Base-by-base conservation (phyloP, 2,888 invertebrate species). In the Gisinianus flammeolus region DNA sequence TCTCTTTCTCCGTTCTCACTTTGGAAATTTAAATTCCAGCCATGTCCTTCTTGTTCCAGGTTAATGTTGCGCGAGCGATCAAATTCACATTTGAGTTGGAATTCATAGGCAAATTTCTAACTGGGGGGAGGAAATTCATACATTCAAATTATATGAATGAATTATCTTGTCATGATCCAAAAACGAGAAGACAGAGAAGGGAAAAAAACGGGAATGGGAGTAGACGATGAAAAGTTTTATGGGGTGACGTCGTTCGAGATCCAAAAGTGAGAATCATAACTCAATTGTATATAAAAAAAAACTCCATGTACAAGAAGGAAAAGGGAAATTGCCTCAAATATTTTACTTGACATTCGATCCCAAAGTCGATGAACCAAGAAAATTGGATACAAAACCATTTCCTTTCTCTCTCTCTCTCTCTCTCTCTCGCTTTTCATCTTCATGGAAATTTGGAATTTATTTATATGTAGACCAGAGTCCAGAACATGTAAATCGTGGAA, bases 271-370 rank as follows among this genome's bases (percentile, higher is more conserved):
- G 52, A 58, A 19, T 62, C 22, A 62, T 44, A 62, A 62, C 62
- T 62, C 62, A 22, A 62, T 26, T 62, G 16, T 12, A 62, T 62
- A n/a, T 12, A 62, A 22, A 62, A 62, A 62, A 62, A 62, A 62
- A 26, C 3, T 12, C 12, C 16, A 22, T 2, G 62, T n/a, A 26
- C 10, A 62, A 12, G 62, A 12, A n/a, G 8, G 8, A 44, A 44
- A 44, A 44, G 2, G 44, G 3, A n/a, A 44, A 44, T 44, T 6
- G 6, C 19, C 44, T 44, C 44, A 44, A 44, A 44, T 44, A 44
- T 44, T 44, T 44, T 44, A 44, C 44, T 4, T 6, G 44, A 44
- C 44, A 44, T 44, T 19, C 8, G 44, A 44, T 44, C 44, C 8
- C 19, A 1, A 6, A 44, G 2, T 44, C 44, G 1, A 44, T 19